phyloP scores from a whole-genome alignment of 2,888 invertebrate species.

The Colostygia pectinataria region DNA sequence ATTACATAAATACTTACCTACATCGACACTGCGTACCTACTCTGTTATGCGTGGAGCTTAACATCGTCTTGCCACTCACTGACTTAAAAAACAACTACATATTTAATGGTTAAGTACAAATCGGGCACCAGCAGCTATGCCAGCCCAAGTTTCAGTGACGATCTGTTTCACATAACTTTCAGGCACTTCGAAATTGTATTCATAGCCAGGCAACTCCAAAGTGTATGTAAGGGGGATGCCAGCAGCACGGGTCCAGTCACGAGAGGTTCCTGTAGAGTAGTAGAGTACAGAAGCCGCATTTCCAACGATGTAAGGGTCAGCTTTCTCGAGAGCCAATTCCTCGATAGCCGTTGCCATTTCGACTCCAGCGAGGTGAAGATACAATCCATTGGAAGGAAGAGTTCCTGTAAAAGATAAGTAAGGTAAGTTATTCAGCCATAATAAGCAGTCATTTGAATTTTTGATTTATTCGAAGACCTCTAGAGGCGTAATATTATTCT shows the following conservation, averaged over 20 bases:
- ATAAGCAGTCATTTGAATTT: too few species aligned
- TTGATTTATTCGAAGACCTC: too few species aligned
- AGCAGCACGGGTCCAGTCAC: constrained; percentile 85
- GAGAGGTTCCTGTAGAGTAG: constrained; percentile 85
- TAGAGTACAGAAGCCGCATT: constrained; percentile 82
- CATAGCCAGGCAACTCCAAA: constrained; percentile 85
- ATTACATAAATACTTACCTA: too few species aligned
- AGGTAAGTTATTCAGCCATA: too few species aligned
- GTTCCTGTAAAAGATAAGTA: constrained; percentile 47
- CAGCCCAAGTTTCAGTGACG: constrained; percentile 85
- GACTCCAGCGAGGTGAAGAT: constrained; percentile 68
- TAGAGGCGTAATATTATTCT: too few species aligned
- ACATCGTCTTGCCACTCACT: too few species aligned
- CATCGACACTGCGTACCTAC: too few species aligned
- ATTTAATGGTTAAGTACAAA: constrained; percentile 48
- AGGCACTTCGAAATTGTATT: constrained; percentile 81
- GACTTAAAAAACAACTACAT: too few species aligned
- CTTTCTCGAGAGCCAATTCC: constrained; percentile 60
- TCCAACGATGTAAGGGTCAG: constrained; percentile 78
- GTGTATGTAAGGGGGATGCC: constrained; percentile 85
- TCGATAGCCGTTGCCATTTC: constrained; percentile 73
- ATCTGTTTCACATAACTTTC: constrained; percentile 79
- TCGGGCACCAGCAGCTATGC: constrained; percentile 68
- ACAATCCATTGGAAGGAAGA: constrained; percentile 77
- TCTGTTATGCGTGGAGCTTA: too few species aligned